Conservation (phyloP, 2,113 vertebrate species). For the Micronycteris hirsuta region DNA sequence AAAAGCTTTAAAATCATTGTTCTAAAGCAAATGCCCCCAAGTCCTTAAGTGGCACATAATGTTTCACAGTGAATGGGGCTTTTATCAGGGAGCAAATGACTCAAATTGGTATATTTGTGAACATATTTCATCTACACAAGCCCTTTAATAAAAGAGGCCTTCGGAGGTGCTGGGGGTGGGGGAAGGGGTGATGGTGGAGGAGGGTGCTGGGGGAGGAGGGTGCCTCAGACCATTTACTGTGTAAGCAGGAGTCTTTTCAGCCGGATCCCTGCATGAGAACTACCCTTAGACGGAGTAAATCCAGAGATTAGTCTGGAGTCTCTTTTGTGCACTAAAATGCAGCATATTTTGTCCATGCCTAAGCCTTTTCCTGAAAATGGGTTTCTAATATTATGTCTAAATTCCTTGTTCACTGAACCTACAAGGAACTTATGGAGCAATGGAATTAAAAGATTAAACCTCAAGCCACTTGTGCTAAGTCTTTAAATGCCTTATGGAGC, state of each 20-base stretch:
- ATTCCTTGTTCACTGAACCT: conserved; percentile 83
- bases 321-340: conserved; percentile 58
- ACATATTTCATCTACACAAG: conserved; percentile 55
- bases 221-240: conserved; percentile 36
- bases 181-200: neutral
- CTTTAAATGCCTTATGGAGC: conserved; percentile 75
- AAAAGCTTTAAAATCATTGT: neutral
- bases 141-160: conserved; percentile 34
- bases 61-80: conserved; percentile 26
- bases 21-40: conserved; percentile 21
- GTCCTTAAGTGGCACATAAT: neutral
- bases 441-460: conserved; percentile 82
- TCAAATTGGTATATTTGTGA: conserved; percentile 51
- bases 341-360: conserved; percentile 54
- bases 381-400: conserved; percentile 74
- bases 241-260: conserved; percentile 40
- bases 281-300: conserved; percentile 50
- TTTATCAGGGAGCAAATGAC: conserved; percentile 48
- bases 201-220: no score
- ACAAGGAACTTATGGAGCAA: conserved; percentile 74
- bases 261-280: conserved; percentile 45
- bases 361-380: conserved; percentile 69
- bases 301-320: conserved; percentile 60
- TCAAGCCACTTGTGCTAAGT: conserved; percentile 75
- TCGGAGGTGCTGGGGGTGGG: neutral